These are phyloP conservation scores for Monomorium pharaonis DNA, from an alignment of 1,140 invertebrate species.

Conservation along the genomic window DNA sequence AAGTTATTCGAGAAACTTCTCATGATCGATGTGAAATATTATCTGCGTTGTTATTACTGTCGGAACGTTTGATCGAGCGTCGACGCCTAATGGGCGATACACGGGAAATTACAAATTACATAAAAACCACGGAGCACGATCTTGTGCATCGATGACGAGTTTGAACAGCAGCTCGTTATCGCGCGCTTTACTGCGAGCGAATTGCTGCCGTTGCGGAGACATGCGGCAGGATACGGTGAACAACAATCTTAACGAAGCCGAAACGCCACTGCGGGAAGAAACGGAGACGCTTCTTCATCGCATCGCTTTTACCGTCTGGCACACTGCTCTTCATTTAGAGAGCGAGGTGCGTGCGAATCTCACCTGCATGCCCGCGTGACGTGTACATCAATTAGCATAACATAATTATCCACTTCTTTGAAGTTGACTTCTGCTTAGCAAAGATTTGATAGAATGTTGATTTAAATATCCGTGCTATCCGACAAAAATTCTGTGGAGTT, in stretches of 20 bases:
- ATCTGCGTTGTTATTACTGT: constrained; percentile 1
- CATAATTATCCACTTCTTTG: neutral
- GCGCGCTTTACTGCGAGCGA: constrained; percentile 77
- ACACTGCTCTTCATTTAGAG: constrained; percentile 87
- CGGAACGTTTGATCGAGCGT: neutral
- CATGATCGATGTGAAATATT: neutral
- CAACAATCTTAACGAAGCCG: constrained; percentile 73
- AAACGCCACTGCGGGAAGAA: constrained; percentile 73
- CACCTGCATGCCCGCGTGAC: neutral
- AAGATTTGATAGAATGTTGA: neutral
- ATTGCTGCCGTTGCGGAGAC: constrained; percentile 78
- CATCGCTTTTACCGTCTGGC: constrained; percentile 88
- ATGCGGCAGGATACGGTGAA: constrained; percentile 75
- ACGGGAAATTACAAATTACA: constrained; percentile 27
- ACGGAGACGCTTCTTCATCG: constrained; percentile 86
- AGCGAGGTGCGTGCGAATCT: constrained; percentile 79
- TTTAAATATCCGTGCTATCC: neutral
- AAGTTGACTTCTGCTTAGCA: neutral
- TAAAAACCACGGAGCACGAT: constrained; percentile 7
- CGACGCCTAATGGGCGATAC: neutral
- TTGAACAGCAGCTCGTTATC: constrained; percentile 77
- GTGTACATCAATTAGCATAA: neutral
- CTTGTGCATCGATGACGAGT: constrained; percentile 74
- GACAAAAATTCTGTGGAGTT: neutral
- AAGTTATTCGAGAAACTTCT: neutral